Percentiles rank a stretch among this genome's conserved stretches.
phyloP scores from a whole-genome alignment of 92 coral and sea anemone genomes.

The Montipora capitata region DNA sequence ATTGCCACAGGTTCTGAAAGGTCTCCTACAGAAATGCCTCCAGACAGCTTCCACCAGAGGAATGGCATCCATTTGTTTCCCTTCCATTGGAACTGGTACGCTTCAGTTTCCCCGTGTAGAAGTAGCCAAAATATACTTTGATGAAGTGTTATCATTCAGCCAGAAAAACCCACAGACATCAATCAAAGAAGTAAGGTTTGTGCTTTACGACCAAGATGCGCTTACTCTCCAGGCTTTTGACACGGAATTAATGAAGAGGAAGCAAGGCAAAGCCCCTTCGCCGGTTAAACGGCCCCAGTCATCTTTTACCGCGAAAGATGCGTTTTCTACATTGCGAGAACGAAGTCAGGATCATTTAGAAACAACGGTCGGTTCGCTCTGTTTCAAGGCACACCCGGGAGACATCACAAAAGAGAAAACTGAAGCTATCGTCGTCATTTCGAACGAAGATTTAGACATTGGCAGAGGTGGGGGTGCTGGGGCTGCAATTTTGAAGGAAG shows the following conservation, averaged over 20 bases:
- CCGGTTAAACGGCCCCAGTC: neutral
- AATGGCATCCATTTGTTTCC: conserved; percentile 66
- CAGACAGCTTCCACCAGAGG: conserved; percentile 36
- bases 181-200: conserved; percentile 73
- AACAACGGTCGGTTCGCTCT: conserved; percentile 41
- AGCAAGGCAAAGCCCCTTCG: neutral
- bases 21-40: conserved; percentile 55
- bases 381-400: conserved; percentile 68
- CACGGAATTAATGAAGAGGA: conserved; percentile 48
- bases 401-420: conserved; percentile 71
- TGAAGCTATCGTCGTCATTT: conserved; percentile 64
- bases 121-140: conserved; percentile 72
- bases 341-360: conserved; percentile 47
- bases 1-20: conserved; percentile 46
- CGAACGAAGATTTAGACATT: conserved; percentile 64
- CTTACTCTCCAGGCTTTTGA: conserved; percentile 71
- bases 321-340: conserved; percentile 26
- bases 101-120: conserved; percentile 76
- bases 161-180: conserved; percentile 57
- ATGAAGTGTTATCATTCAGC: conserved; percentile 70
- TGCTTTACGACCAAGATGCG: conserved; percentile 75
- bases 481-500: conserved; percentile 67
- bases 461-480: conserved; percentile 63
- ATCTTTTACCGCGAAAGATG: neutral
- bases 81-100: conserved; percentile 88